Conservation (phyloP, 2,888 invertebrate genomes). For the Tetropium fuscum region DNA sequence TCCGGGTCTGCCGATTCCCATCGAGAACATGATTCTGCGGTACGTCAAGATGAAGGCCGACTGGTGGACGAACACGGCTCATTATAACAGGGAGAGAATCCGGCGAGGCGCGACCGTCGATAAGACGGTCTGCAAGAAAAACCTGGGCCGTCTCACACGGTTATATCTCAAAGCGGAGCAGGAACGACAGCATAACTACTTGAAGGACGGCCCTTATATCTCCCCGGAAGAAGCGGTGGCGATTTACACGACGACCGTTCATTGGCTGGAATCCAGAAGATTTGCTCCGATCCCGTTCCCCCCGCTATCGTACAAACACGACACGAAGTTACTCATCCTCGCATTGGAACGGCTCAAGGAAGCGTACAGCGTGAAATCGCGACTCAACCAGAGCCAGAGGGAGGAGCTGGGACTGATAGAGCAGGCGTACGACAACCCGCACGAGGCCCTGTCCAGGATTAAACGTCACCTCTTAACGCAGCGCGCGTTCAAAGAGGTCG, state of each 20-base stretch:
- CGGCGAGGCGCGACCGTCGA: slow-evolving; percentile 99
- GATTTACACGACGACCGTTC: slow-evolving; percentile 99
- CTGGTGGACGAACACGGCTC: slow-evolving; percentile 99
- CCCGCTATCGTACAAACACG: slow-evolving; percentile 99
- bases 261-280: slow-evolving; percentile 98
- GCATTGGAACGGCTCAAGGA: slow-evolving; percentile 97
- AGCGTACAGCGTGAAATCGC: slow-evolving; percentile 97
- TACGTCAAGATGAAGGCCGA: slow-evolving; percentile 99
- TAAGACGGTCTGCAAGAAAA: slow-evolving; percentile 99
- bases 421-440: slow-evolving; percentile 99
- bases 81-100: slow-evolving; percentile 98
- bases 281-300: slow-evolving; percentile 99
- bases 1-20: slow-evolving; percentile 97
- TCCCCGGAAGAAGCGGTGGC: slow-evolving; percentile 99
- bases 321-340: slow-evolving; percentile 97
- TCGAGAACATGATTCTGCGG: slow-evolving; percentile 99
- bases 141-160: slow-evolving; percentile 96
- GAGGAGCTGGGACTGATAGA: slow-evolving; percentile 99
- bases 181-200: slow-evolving; percentile 98
- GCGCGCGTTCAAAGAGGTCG: slow-evolving; percentile 98
- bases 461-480: slow-evolving; percentile 99
- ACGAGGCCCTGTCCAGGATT: slow-evolving; percentile 98
- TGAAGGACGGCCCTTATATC: slow-evolving; percentile 99
- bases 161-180: slow-evolving; percentile 98
- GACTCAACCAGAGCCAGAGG: slow-evolving; percentile 98